These are phyloP conservation scores for Lepeophtheirus nordmannii DNA, from an alignment of 2,888 invertebrate genomes.

Conservation along the genomic window DNA sequence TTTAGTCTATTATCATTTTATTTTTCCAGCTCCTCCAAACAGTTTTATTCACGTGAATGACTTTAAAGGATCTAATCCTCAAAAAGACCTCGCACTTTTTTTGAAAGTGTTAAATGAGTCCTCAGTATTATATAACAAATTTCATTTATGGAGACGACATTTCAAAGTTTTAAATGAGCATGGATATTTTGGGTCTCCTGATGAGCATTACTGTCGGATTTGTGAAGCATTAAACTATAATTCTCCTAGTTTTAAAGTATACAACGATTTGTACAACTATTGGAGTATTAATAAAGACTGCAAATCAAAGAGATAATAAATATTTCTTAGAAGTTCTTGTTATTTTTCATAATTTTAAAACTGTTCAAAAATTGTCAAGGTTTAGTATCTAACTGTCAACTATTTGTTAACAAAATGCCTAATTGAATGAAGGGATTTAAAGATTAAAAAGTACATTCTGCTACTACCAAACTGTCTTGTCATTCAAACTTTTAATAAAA, in stretches of 20 bases:
- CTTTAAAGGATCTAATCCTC: slow-evolving; percentile 29
- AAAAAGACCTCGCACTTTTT: slow-evolving; percentile 41
- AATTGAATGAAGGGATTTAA: too few relatives aligned
- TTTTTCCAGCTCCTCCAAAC: background rate
- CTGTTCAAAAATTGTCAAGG: too few relatives aligned
- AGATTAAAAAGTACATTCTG: too few relatives aligned
- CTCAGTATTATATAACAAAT: slow-evolving; percentile 26
- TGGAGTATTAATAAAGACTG: slow-evolving; percentile 32
- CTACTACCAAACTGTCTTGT: too few relatives aligned
- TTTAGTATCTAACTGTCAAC: too few relatives aligned
- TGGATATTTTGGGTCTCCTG: slow-evolving; percentile 47
- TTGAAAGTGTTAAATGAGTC: slow-evolving; percentile 33
- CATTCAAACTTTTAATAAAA: too few relatives aligned
- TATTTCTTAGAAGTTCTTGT: background rate
- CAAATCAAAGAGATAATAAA: slow-evolving; percentile 7
- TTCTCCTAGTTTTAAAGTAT: slow-evolving; percentile 34
- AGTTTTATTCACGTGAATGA: slow-evolving; percentile 42
- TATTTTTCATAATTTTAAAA: too few relatives aligned
- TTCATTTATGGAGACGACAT: slow-evolving; percentile 31
- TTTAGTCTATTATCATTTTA: background rate
- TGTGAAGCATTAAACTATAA: slow-evolving; percentile 54
- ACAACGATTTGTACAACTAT: slow-evolving; percentile 35
- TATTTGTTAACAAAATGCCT: too few relatives aligned
- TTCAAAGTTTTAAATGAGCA: slow-evolving; percentile 48
- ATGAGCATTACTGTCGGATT: slow-evolving; percentile 47